These are phyloP conservation scores for Acanthis flammea DNA, from an alignment of 2,797 vertebrate species.

Conservation along the genomic window DNA sequence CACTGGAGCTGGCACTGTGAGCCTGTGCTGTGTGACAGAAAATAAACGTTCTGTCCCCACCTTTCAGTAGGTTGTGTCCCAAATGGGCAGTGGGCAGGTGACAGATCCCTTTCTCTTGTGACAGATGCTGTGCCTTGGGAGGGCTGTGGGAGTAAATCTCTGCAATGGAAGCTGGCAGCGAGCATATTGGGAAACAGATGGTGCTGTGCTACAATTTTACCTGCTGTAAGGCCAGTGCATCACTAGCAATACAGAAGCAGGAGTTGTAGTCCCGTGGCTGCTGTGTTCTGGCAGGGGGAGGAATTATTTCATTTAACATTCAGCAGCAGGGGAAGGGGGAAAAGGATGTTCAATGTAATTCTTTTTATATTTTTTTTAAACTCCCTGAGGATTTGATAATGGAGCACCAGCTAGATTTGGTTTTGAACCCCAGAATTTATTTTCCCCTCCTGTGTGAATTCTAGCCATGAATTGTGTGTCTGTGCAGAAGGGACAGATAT, in stretches of 20 bases:
- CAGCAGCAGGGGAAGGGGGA: background rate
- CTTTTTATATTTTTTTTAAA: background rate
- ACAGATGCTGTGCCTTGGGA: background rate
- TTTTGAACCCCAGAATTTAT: background rate
- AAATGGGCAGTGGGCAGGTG: background rate
- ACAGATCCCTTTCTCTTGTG: background rate
- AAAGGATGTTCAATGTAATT: background rate
- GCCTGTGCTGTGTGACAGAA: background rate
- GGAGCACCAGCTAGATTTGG: background rate
- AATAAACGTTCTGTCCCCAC: background rate
- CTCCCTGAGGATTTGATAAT: background rate
- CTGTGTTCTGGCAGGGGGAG: background rate
- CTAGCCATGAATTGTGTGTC: background rate
- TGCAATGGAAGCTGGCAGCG: background rate
- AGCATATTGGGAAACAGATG: slow-evolving; percentile 53
- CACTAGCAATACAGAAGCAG: background rate
- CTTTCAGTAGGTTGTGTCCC: background rate
- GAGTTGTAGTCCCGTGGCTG: background rate
- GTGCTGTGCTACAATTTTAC: slow-evolving; percentile 14
- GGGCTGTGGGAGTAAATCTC: background rate
- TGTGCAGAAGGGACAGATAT: too few species aligned
- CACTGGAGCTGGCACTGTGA: background rate
- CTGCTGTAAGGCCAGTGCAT: background rate
- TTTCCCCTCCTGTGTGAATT: background rate
- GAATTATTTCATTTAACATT: background rate